These are phyloP conservation scores for Aspidiotus destructor DNA, from an alignment of 2,888 invertebrate species.

Conservation along the genomic window DNA sequence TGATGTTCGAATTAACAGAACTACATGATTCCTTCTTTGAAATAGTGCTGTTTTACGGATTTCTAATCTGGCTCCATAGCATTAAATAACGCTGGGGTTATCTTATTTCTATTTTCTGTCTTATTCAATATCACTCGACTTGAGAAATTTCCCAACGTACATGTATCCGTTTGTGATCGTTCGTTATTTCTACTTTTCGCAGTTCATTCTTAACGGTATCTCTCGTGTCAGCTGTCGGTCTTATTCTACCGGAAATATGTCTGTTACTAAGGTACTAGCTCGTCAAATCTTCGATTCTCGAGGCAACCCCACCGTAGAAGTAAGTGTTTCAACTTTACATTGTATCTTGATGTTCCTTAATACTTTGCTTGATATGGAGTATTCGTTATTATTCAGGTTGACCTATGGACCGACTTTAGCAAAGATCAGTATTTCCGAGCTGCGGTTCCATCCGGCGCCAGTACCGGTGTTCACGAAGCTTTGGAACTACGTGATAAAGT, in stretches of 20 bases:
- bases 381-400: constrained; percentile 45
- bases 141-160: too few species aligned
- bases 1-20: too few species aligned
- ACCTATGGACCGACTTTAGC: constrained; percentile 55
- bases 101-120: too few species aligned
- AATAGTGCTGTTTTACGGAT: too few species aligned
- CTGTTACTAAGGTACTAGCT: constrained; percentile 83
- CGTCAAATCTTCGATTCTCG: constrained; percentile 98
- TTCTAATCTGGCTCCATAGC: too few species aligned
- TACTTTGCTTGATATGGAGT: too few species aligned
- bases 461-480: constrained; percentile 96
- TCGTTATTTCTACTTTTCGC: not conserved
- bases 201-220: not conserved
- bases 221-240: not conserved
- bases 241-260: constrained; percentile 50
- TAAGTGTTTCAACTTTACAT: constrained; percentile 45
- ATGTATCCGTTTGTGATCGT: too few species aligned
- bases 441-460: constrained; percentile 96
- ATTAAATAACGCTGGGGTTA: too few species aligned
- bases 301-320: constrained; percentile 98
- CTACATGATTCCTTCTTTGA: too few species aligned
- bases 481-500: constrained; percentile 89
- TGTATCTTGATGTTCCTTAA: too few species aligned
- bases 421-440: constrained; percentile 64
- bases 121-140: too few species aligned